Base-by-base conservation (phyloP, 2,113 vertebrate genomes). In the Zootoca vivipara region DNA sequence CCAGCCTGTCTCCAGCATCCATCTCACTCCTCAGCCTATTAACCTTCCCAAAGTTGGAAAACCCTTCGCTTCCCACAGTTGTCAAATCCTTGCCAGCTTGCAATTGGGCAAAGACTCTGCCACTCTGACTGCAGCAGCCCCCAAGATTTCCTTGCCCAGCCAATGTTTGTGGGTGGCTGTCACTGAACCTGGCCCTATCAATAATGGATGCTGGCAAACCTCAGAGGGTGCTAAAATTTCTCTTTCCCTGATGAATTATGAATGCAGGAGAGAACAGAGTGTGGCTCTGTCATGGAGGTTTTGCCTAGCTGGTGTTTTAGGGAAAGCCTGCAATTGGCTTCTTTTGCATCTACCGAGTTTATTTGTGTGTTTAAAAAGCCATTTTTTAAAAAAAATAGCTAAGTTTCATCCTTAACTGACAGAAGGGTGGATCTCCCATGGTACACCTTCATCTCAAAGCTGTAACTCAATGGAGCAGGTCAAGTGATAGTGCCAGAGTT, bases 211-310 rank as follows among this genome's bases (percentile, higher is more conserved):
- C 83, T 87, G 92, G 92, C 96, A 94, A 96, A 96, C 96, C 97
- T 97, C 95, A 24, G 90, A 96, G 96, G 95, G 96, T 96, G 97
- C 97, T 97, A 97, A 97, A 94, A 96, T 96, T 97, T 97, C 98
- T 96, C 94, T 95, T 93, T 97, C 95, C 95, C 88, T 92, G 96
- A 98, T 99, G 96, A 98, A 98, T 99, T 98, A 99, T 99, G 97
- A 97, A 99, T 98, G 96, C 87, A 93, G 93, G 97, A 97, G 97
- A 97, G 97, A 96, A 96, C 97, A 96, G 94, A 93, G 95, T 95
- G 93, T 95, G 93, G 95, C 96, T 96, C 97, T 95, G 94, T 96
- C 96, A 95, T 96, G 96, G 90, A 96, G 95, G 96, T 95, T 96
- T 97, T 93, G 93, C 95, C 90, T 93, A 91, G 95, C 96, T 96